These are phyloP conservation scores for Dryadula phaetusa DNA, from an alignment of 2,888 invertebrate genomes.

Conservation along the genomic window DNA sequence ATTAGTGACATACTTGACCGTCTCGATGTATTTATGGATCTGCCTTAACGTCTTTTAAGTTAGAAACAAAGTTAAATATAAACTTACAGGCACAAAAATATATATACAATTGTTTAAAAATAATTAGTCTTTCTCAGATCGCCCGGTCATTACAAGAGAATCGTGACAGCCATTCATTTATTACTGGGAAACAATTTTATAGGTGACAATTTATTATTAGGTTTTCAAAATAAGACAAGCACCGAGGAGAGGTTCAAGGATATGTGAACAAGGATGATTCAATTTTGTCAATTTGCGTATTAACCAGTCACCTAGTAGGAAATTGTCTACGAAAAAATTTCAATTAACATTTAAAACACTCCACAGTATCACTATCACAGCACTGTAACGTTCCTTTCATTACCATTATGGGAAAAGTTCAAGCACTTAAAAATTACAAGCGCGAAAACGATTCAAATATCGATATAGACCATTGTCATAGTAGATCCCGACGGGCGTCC, in stretches of 20 bases:
- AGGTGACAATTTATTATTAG: constrained; percentile 61
- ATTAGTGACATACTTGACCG: constrained; percentile 67
- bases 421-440: constrained; percentile 7
- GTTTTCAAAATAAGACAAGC: constrained; percentile 57
- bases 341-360: neutral
- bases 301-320: neutral
- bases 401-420: neutral
- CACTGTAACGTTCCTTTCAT: constrained; percentile 27
- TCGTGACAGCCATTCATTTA: constrained; percentile 53
- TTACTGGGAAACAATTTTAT: constrained; percentile 55
- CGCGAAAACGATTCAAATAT: constrained; percentile 39
- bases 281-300: neutral
- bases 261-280: neutral
- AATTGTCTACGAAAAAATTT: neutral
- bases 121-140: constrained; percentile 49
- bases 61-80: constrained; percentile 55
- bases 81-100: constrained; percentile 40
- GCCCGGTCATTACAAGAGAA: constrained; percentile 40
- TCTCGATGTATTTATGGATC: constrained; percentile 66
- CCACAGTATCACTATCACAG: constrained; percentile 27
- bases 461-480: constrained; percentile 56
- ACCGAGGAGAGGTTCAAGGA: neutral
- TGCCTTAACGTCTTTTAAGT: constrained; percentile 57
- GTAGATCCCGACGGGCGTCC: constrained; percentile 68
- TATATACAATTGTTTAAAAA: constrained; percentile 43